Conservation (phyloP, 2,888 invertebrate genomes). For the Rhagonycha lutea region DNA sequence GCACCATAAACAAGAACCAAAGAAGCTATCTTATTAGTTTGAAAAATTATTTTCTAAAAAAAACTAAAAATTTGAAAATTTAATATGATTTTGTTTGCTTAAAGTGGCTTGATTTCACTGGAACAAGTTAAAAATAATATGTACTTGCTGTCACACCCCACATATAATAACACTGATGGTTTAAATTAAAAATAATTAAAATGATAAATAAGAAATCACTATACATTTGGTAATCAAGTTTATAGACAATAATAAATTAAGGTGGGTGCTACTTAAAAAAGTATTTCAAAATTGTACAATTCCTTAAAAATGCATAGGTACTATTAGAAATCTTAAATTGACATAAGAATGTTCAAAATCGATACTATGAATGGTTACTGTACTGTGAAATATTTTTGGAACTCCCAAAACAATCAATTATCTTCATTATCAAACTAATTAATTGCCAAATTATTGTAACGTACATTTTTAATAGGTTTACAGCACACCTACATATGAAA, state of each 20-base stretch:
- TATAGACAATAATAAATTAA: not conserved
- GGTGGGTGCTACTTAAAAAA: not conserved
- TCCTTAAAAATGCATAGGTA: not conserved
- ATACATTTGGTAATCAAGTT: not conserved
- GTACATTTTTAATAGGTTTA: not conserved
- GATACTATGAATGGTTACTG: not conserved
- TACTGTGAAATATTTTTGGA: not conserved
- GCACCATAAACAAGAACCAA: no score
- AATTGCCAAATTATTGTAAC: not conserved
- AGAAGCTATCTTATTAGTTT: no score
- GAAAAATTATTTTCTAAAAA: no score
- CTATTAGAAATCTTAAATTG: not conserved
- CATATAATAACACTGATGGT: not conserved
- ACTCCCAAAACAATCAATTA: not conserved
- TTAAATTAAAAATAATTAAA: not conserved
- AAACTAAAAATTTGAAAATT: no score
- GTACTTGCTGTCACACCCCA: not conserved
- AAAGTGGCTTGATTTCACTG: not conserved
- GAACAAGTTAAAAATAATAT: not conserved
- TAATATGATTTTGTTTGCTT: not conserved
- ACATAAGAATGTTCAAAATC: not conserved
- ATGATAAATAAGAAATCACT: not conserved
- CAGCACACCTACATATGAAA: not conserved
- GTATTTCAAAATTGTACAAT: not conserved
- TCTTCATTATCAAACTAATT: not conserved